These are phyloP conservation scores for Pyrgus malvae DNA, from an alignment of 2,888 invertebrate species.

Conservation along the genomic window DNA sequence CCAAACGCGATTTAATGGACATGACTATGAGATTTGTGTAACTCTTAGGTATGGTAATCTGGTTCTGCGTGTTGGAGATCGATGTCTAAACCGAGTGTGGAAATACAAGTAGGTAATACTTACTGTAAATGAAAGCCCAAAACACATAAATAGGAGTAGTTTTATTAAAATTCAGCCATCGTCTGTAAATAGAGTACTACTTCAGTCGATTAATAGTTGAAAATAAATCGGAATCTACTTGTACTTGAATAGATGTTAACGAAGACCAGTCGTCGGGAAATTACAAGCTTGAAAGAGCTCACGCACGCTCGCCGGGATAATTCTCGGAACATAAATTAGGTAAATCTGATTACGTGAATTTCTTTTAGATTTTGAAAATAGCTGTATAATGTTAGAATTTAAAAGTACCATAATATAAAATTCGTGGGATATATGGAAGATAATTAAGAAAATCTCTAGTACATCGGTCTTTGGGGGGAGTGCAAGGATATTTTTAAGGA, in stretches of 20 bases:
- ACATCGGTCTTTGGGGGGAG: too few species aligned
- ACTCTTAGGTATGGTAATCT: too few species aligned
- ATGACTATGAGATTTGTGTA: too few species aligned
- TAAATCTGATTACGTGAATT: neutral
- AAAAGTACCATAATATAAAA: too few species aligned
- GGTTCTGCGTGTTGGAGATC: too few species aligned
- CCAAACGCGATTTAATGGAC: too few species aligned
- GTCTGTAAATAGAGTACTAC: conserved; percentile 29
- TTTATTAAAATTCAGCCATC: neutral
- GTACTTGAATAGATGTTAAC: conserved; percentile 68
- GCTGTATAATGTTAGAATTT: too few species aligned
- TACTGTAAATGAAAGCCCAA: neutral
- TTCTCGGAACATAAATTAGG: conserved; percentile 17
- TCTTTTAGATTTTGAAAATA: conserved; percentile 15
- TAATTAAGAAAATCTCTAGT: too few species aligned
- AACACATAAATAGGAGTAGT: neutral
- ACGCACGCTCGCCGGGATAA: conserved; percentile 26
- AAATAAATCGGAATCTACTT: conserved; percentile 40
- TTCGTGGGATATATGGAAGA: too few species aligned
- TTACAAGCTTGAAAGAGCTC: conserved; percentile 52
- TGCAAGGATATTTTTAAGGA: too few species aligned
- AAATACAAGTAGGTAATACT: too few species aligned
- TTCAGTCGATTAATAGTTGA: conserved; percentile 18
- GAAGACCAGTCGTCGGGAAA: conserved; percentile 62
- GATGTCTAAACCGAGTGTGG: too few species aligned